A percentile compares a stretch with the other conserved stretches of the same genome.
These are phyloP conservation scores for Gambusia affinis DNA, from an alignment of 2,113 vertebrate genomes.

Conservation along the genomic window DNA sequence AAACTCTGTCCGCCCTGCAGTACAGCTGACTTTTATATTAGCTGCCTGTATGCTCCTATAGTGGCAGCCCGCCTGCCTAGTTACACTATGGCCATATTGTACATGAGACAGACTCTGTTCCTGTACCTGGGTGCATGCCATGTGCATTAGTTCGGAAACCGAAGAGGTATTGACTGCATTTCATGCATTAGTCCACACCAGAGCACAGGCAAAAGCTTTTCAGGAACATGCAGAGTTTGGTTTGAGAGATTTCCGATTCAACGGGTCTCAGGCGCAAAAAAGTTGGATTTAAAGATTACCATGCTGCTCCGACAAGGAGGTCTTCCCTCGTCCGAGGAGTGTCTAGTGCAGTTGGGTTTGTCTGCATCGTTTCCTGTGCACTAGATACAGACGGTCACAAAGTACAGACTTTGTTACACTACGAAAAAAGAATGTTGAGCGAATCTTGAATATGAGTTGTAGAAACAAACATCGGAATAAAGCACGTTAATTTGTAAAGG, in stretches of 20 bases:
- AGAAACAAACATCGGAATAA: too few relatives aligned
- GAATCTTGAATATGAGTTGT: too few relatives aligned
- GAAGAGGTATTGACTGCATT: conserved; percentile 22
- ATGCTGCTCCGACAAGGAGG: conserved; percentile 55
- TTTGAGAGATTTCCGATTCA: conserved; percentile 14
- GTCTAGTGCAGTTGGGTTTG: conserved; percentile 71
- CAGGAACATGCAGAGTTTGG: conserved; percentile 40
- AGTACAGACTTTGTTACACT: conserved; percentile 44
- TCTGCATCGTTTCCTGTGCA: conserved; percentile 74
- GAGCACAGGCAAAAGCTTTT: conserved; percentile 26
- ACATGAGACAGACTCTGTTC: conserved; percentile 49
- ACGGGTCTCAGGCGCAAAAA: conserved; percentile 32
- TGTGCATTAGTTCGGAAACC: conserved; percentile 33
- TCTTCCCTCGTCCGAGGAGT: conserved; percentile 58
- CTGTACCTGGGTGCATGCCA: conserved; percentile 51
- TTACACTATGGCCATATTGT: conserved; percentile 34
- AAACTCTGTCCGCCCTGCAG: conserved; percentile 62
- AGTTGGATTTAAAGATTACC: conserved; percentile 60
- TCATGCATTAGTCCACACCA: conserved; percentile 47
- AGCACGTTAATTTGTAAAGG: too few relatives aligned
- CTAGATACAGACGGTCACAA: conserved; percentile 65
- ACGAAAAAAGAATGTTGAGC: too few relatives aligned
- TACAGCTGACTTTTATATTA: conserved; percentile 65
- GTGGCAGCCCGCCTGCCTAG: conserved; percentile 43
- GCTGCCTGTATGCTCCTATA: conserved; percentile 37